phyloP scores from a whole-genome alignment of 2,113 vertebrate genomes.

The Propithecus coquereli region DNA sequence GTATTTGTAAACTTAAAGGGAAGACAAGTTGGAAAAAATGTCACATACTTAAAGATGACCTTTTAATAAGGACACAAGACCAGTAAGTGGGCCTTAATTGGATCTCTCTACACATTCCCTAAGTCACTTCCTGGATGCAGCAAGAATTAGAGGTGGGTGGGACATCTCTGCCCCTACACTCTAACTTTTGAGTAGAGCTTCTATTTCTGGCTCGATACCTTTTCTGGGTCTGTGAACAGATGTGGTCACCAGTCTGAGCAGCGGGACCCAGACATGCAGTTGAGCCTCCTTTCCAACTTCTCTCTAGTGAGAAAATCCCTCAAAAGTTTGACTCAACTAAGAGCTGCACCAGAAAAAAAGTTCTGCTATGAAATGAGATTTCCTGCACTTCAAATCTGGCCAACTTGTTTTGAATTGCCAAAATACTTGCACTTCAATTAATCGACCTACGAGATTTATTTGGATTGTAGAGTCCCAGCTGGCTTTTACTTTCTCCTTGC shows the following conservation, averaged over 20 bases:
- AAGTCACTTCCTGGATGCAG: not conserved
- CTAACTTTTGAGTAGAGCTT: not conserved
- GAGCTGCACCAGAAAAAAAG: not conserved
- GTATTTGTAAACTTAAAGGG: conserved; percentile 37
- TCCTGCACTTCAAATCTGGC: not conserved
- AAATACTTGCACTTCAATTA: not conserved
- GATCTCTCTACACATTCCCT: not conserved
- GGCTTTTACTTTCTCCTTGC: conserved; percentile 22
- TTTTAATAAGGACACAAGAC: conserved; percentile 14
- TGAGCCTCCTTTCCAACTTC: not conserved
- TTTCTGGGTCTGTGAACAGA: not conserved
- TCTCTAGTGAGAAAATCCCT: not conserved
- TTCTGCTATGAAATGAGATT: not conserved
- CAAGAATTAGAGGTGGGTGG: not conserved
- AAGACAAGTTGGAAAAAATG: not conserved
- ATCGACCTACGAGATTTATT: not conserved
- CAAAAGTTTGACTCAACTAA: not conserved
- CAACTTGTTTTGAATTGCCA: not conserved
- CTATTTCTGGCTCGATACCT: not conserved
- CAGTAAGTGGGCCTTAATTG: not conserved
- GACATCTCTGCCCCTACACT: not conserved
- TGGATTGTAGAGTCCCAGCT: not conserved
- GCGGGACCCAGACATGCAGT: not conserved
- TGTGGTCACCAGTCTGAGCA: not conserved
- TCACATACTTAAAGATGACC: not conserved